These are phyloP conservation scores for Melikaiella ostensackeni DNA, from an alignment of 2,888 invertebrate species.

Conservation along the genomic window DNA sequence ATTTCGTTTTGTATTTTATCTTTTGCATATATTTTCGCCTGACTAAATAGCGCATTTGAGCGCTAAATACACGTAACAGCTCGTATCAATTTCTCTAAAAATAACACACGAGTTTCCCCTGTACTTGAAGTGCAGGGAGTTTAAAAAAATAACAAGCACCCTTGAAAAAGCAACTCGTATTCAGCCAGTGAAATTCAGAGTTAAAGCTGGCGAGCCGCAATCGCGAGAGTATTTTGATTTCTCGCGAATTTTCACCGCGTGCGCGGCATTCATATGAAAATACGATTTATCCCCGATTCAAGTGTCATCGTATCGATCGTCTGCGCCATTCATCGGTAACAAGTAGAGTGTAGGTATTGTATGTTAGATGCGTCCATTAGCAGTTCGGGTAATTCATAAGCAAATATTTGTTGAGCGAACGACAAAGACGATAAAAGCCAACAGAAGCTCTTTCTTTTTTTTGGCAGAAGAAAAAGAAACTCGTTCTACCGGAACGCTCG, in stretches of 20 bases:
- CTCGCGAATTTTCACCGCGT: conserved; percentile 20
- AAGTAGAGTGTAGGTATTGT: conserved; percentile 44
- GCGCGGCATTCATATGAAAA: conserved; percentile 28
- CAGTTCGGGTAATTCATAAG: conserved; percentile 60
- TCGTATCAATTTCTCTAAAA: conserved; percentile 27
- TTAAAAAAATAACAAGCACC: conserved; percentile 34
- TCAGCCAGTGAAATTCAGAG: conserved; percentile 31
- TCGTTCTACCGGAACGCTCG: conserved; percentile 45
- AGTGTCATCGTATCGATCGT: conserved; percentile 12
- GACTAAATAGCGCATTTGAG: conserved; percentile 12
- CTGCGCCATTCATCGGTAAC: conserved; percentile 8
- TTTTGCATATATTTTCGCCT: background rate
- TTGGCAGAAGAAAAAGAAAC: conserved; percentile 43
- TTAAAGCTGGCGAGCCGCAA: conserved; percentile 20
- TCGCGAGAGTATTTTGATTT: conserved; percentile 25
- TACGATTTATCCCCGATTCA: conserved; percentile 29
- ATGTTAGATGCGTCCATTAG: conserved; percentile 57
- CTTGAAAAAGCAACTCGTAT: conserved; percentile 35
- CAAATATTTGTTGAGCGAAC: conserved; percentile 56
- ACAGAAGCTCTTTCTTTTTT: conserved; percentile 38
- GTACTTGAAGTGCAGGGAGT: background rate
- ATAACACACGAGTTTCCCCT: conserved; percentile 22
- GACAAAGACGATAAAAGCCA: conserved; percentile 30
- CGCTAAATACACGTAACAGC: conserved; percentile 27
- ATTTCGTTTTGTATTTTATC: background rate